Evolutionary conservation across 2,888 invertebrate species (phyloP), one percentile per base, ranked within the genome.

Genomic region (Eupithecia pulchellata): DNA sequence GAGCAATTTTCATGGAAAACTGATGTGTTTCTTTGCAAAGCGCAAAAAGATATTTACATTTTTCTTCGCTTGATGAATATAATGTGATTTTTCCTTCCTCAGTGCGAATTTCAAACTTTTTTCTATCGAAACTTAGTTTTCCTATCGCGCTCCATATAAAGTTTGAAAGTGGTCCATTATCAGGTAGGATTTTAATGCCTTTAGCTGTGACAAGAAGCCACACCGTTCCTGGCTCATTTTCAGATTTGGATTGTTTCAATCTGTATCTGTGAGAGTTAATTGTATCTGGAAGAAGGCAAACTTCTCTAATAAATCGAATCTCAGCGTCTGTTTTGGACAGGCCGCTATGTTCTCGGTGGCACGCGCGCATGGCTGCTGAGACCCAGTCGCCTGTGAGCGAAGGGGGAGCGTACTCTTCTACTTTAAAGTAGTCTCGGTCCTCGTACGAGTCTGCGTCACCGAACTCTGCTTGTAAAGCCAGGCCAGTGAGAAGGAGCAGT

Each of bases 91-190:
- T 97, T 81, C 97, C 97, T 84, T 98, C 98, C 70, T 97, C 97
- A 13, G 98, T 97, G 75, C 98, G 96, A 82, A 99, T 98, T 93
- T 99, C 99, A 91, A 99, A 99, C 91, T 99, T 99, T 92, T 99
- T 99, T 84, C 98, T 96, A 95, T 99, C 99, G 90, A 99, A 99
- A 89, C 98, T 98, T 25, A 99, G 94, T 92, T 99, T 99, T 76
- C 98, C 98, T 76, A 99, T 99, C 81, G 98, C 97, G 83, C 98
- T 97, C 99, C 99, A 99, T 71, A 98, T 96, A 86, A 99, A 99
- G 77, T 97, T 97, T 36, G 97, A 97, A 71, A 97, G 95, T 52
- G 93, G 89, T 58, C 95, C 93, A 78, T 95, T 95, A 86, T 97
- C 97, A 34, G 96, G 96, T 79, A 98, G 96, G 78, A 99, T 97